Base-by-base conservation (phyloP, 2,888 invertebrate genomes). In the Hedychridium roseum region DNA sequence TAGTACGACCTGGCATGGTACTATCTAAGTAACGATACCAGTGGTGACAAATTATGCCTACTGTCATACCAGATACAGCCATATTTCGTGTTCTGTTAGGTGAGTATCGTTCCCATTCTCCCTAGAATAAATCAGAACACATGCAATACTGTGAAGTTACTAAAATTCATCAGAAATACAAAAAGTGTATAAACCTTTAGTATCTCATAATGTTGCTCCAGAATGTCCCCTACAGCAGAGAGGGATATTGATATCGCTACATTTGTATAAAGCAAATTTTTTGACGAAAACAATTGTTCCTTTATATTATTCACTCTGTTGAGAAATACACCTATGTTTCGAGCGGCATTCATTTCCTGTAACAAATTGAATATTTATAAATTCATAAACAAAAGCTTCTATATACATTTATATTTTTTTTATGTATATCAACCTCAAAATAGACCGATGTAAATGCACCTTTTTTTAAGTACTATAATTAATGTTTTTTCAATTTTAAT, bases 21-120 rank as follows among this genome's bases (percentile, higher is more conserved):
- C 80, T 81, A 71, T 95, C 95, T 46, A 96, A 80, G 54, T 86
- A 82, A 46, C 84, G 83, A 74, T 96, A 96, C 93, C 94, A 95
- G 73, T 88, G 87, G 74, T 96, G 96, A 68, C 91, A 90, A 18
- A 92, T 81, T 5, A 90, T 76, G 16, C 94, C 95, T 3, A 92
- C 86, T 2, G 88, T 84, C 35, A 87, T 79, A 1, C 94, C 95
- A 5, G 91, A 88, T 18, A 87, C 76, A 2, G 88, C 86, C 90
- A 95, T 93, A 50, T 92, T 87, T 12, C 78, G 74, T 0, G 91
- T 90, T 50, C 95, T 83, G 14, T 68, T 71, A 3, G 69, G 69
- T 66, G 88, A 85, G 82, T 85, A 88, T 48, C 75, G 75, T 2
- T 83, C 76, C 51, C 85, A 79, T 45, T 86, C 82, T 15, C 82